Percentiles rank a stretch among this genome's conserved stretches.
Conservation (phyloP, 2,113 vertebrate species). For the Lepus europaeus region DNA sequence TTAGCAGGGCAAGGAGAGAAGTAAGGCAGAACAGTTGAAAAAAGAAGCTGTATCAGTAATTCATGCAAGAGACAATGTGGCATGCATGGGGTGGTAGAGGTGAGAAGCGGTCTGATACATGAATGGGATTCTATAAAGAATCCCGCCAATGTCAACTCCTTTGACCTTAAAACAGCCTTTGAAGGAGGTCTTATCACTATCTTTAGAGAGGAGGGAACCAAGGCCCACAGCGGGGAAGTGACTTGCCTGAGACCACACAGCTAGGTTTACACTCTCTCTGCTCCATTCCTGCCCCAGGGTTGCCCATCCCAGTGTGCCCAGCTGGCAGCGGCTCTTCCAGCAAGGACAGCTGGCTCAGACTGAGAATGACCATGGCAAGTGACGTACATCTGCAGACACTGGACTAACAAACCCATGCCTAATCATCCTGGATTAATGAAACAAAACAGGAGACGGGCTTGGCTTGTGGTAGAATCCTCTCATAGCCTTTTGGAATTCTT, state of each 20-base stretch:
- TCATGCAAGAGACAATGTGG: neutral
- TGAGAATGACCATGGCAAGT: conserved; percentile 6
- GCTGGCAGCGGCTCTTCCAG: neutral
- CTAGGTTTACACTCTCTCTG: neutral
- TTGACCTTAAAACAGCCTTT: neutral
- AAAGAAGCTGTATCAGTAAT: neutral
- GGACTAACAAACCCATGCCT: neutral
- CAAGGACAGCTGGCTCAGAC: neutral
- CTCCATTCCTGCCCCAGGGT: neutral
- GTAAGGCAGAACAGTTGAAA: neutral
- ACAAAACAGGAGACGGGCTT: neutral
- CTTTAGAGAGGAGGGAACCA: neutral
- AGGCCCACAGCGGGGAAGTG: neutral
- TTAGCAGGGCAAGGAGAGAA: neutral
- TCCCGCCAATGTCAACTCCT: neutral
- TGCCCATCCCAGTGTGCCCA: too few species aligned
- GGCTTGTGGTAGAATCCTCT: neutral
- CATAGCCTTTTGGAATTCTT: neutral
- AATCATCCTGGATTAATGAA: neutral
- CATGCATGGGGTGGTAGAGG: neutral
- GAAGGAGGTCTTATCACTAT: neutral
- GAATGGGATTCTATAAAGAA: neutral
- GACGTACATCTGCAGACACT: neutral
- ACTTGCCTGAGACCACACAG: conserved; percentile 3
- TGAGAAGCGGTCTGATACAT: neutral